Evolutionary conservation across 2,797 vertebrate genomes (phyloP).

Genomic region (Phrynocephalus forsythii): DNA sequence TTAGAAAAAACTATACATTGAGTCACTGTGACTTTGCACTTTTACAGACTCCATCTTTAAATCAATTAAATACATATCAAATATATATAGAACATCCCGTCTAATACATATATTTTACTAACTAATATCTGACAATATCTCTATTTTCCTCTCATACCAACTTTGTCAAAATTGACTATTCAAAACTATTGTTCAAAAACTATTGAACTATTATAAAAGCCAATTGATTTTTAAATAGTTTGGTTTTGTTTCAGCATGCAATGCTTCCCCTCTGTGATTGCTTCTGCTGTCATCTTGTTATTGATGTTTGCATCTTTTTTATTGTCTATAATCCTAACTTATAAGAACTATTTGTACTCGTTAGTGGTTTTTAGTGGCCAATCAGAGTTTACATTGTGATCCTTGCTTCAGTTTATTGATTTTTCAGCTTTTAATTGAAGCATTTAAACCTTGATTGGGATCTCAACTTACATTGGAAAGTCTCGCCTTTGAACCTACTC

Average conservation of each 20-base stretch:
- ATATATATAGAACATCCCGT: too few relatives aligned
- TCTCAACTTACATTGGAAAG: neutral
- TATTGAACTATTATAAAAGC: neutral
- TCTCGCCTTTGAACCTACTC: neutral
- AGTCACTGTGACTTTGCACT: too few relatives aligned
- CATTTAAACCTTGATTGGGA: neutral
- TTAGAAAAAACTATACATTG: too few relatives aligned
- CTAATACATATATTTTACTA: too few relatives aligned
- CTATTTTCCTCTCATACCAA: neutral
- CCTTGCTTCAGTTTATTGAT: too few relatives aligned
- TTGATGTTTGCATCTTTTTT: neutral
- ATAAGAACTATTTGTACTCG: too few relatives aligned
- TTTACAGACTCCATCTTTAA: too few relatives aligned
- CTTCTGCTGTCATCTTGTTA: too few relatives aligned
- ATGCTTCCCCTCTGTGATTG: too few relatives aligned
- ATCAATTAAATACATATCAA: too few relatives aligned
- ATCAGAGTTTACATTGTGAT: neutral
- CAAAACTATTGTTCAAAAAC: neutral
- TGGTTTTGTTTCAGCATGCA: neutral
- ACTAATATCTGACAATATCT: too few relatives aligned
- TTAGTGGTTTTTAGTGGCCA: neutral
- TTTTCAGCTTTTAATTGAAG: neutral
- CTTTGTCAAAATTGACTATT: neutral
- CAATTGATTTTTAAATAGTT: neutral
- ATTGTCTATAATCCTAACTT: too few relatives aligned